Evolutionary conservation across 23 tunicate genomes (phyloP).

Genomic region (Aplidium turbinatum): DNA sequence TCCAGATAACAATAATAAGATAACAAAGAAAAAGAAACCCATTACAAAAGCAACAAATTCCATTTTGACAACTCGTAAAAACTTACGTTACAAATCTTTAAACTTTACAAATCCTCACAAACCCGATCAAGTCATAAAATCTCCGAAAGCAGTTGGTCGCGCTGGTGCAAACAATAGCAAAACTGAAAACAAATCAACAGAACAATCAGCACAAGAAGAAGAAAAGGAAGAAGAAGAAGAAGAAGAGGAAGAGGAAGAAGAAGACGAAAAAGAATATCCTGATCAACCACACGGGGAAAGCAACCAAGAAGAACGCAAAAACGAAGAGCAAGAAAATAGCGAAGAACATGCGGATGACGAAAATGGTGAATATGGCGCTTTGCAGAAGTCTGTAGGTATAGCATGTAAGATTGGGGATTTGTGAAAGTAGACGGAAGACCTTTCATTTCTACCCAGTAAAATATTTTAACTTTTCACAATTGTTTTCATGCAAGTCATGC

Average conservation of each 20-base stretch:
- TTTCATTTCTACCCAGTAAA: too few species aligned
- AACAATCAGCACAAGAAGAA: neutral
- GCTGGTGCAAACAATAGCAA: too few species aligned
- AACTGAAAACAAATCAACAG: too few species aligned
- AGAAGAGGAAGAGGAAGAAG: neutral
- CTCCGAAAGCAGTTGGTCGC: too few species aligned
- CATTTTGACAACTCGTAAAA: conserved; percentile 4
- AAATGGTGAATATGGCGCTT: neutral
- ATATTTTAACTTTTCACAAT: too few species aligned
- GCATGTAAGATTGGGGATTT: too few species aligned
- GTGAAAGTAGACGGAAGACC: too few species aligned
- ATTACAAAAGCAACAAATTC: neutral
- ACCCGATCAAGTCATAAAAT: too few species aligned
- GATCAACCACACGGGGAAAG: neutral
- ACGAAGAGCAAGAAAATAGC: neutral
- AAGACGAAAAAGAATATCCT: neutral
- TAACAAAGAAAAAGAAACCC: conserved; percentile 9
- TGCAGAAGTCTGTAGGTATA: too few species aligned
- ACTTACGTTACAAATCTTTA: neutral
- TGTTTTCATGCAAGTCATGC: too few species aligned
- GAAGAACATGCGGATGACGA: neutral
- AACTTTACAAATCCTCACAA: too few species aligned
- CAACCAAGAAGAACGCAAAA: neutral
- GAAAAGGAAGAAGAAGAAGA: conserved; percentile 17
- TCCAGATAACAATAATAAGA: neutral